These are phyloP conservation scores for Varecia variegata DNA, from an alignment of 2,797 vertebrate species.

Conservation along the genomic window DNA sequence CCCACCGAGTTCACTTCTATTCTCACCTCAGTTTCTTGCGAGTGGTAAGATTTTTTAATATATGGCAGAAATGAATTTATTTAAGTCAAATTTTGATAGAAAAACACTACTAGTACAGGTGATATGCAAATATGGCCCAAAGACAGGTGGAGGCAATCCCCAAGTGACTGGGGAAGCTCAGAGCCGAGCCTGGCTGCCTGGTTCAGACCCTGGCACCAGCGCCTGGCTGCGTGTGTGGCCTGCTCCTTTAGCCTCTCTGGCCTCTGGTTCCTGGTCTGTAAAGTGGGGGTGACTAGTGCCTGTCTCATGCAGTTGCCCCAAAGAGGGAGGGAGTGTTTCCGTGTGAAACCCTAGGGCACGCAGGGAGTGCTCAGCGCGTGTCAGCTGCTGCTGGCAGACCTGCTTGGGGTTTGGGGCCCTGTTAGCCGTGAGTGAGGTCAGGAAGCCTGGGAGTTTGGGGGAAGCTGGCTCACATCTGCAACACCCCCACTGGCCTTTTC, in stretches of 20 bases:
- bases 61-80: not conserved
- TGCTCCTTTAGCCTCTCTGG: not conserved
- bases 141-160: not conserved
- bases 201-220: not conserved
- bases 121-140: not conserved
- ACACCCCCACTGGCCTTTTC: not conserved
- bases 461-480: not conserved
- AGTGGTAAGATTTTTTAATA: not conserved
- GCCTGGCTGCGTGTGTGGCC: accelerated
- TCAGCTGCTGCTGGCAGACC: not conserved
- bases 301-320: accelerated
- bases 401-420: not conserved
- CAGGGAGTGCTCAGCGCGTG: accelerated
- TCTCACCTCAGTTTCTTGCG: not conserved
- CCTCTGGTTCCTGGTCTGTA: not conserved
- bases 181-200: not conserved
- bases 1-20: not conserved
- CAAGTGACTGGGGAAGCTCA: accelerated
- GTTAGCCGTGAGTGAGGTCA: no score
- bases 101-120: not conserved
- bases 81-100: not conserved
- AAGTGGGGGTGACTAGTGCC: not conserved
- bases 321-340: accelerated
- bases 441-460: not conserved
- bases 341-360: not conserved